Conservation (phyloP, 2,797 vertebrate species). For the Pipistrellus pygmaeus region DNA sequence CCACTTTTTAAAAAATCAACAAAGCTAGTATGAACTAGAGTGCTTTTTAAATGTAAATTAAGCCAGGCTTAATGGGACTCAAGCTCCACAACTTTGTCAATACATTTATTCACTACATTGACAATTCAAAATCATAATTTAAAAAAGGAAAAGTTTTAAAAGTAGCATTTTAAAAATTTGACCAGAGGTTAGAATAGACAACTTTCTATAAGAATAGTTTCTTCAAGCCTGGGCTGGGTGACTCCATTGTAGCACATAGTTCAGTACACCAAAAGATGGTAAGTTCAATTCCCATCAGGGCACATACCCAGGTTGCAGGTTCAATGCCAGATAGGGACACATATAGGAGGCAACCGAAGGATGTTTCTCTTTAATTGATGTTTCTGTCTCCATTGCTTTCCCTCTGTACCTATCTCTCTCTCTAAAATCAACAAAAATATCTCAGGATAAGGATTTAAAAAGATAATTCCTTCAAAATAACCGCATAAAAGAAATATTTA, state of each 20-base stretch:
- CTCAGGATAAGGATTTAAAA: not conserved
- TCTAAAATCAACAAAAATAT: not conserved
- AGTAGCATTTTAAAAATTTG: conserved; percentile 22
- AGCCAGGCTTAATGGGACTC: not conserved
- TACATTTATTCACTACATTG: not conserved
- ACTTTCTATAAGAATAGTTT: conserved; percentile 48
- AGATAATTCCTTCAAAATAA: not conserved
- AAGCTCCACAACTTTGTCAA: not conserved
- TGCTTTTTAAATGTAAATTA: conserved; percentile 39
- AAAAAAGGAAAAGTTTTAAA: conserved; percentile 36
- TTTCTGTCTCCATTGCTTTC: not conserved
- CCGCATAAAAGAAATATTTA: not conserved
- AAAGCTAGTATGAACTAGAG: not conserved
- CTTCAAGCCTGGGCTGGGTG: not conserved
- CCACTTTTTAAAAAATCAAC: not conserved
- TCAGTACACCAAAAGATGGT: not conserved
- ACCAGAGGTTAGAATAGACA: conserved; percentile 14
- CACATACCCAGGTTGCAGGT: not conserved
- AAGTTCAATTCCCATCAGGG: not conserved
- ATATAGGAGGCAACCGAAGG: not conserved
- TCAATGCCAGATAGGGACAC: not conserved
- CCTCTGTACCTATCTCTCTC: not conserved
- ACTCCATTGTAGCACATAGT: not conserved
- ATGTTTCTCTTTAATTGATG: not conserved
- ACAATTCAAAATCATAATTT: conserved; percentile 58